A percentile compares a stretch with the other conserved stretches of the same genome.
Evolutionary conservation across 2,888 invertebrate species (phyloP).

Genomic region (Hoplodrina blanda): DNA sequence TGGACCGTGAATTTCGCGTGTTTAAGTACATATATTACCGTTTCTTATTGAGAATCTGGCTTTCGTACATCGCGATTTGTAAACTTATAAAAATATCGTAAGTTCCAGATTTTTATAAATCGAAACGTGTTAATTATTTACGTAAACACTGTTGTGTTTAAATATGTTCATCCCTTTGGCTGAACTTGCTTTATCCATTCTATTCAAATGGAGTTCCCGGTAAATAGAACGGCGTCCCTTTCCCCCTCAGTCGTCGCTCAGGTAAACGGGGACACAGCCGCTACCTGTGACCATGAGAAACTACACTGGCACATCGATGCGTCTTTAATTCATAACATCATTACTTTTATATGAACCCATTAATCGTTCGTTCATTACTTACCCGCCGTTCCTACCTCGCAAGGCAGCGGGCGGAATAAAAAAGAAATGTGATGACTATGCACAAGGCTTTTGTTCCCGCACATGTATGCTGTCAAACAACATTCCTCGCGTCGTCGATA

Average conservation of each 20-base stretch:
- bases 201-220: slow-evolving; percentile 83
- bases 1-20: slow-evolving; percentile 81
- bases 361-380: slow-evolving; percentile 61
- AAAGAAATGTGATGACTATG: slow-evolving; percentile 86
- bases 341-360: slow-evolving; percentile 59
- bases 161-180: slow-evolving; percentile 65
- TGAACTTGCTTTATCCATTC: slow-evolving; percentile 76
- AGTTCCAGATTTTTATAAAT: slow-evolving; percentile 19
- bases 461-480: slow-evolving; percentile 89
- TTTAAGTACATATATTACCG: slow-evolving; percentile 45
- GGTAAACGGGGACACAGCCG: slow-evolving; percentile 82
- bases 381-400: slow-evolving; percentile 68
- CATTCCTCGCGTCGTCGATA: slow-evolving; percentile 89
- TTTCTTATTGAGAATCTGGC: slow-evolving; percentile 40
- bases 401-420: slow-evolving; percentile 83
- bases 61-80: slow-evolving; percentile 3
- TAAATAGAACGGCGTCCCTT: slow-evolving; percentile 82
- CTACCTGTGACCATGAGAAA: slow-evolving; percentile 86
- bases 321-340: slow-evolving; percentile 71
- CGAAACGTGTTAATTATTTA: slow-evolving; percentile 56
- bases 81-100: neutral
- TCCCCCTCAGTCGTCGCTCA: slow-evolving; percentile 76
- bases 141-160: slow-evolving; percentile 44
- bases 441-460: slow-evolving; percentile 90
- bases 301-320: slow-evolving; percentile 67